These are phyloP conservation scores for Papilio aristodemus DNA, from an alignment of 1,140 invertebrate genomes.

Conservation along the genomic window DNA sequence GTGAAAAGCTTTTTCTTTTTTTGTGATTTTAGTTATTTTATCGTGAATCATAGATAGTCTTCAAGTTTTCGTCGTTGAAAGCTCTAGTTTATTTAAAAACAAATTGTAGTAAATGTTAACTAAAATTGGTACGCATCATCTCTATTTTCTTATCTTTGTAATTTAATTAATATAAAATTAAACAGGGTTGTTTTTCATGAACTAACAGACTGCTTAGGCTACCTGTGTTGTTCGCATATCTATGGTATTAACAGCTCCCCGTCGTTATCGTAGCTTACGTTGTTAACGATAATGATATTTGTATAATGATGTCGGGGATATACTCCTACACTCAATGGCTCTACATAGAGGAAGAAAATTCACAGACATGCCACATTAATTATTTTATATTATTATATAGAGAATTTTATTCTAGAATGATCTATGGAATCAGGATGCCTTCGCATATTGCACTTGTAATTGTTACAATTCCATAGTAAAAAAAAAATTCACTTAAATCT, in stretches of 20 bases:
- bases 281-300: conserved; percentile 7
- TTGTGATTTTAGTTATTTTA: background rate
- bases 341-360: background rate
- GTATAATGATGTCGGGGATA: conserved; percentile 5
- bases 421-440: too few relatives aligned
- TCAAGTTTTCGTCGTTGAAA: too few relatives aligned
- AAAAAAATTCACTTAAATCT: too few relatives aligned
- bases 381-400: background rate
- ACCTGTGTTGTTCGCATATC: background rate
- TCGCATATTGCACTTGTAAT: too few relatives aligned
- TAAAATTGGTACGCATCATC: too few relatives aligned
- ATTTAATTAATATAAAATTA: too few relatives aligned
- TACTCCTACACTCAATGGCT: background rate
- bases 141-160: too few relatives aligned
- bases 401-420: too few relatives aligned
- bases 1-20: background rate
- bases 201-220: background rate
- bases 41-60: background rate
- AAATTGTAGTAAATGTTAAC: too few relatives aligned
- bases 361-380: background rate
- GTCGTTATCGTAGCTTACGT: background rate
- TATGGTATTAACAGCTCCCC: background rate
- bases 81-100: too few relatives aligned
- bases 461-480: too few relatives aligned
- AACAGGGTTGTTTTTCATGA: background rate